phyloP scores from a whole-genome alignment of 2,113 vertebrate species.

The Tylochromis polylepis region DNA sequence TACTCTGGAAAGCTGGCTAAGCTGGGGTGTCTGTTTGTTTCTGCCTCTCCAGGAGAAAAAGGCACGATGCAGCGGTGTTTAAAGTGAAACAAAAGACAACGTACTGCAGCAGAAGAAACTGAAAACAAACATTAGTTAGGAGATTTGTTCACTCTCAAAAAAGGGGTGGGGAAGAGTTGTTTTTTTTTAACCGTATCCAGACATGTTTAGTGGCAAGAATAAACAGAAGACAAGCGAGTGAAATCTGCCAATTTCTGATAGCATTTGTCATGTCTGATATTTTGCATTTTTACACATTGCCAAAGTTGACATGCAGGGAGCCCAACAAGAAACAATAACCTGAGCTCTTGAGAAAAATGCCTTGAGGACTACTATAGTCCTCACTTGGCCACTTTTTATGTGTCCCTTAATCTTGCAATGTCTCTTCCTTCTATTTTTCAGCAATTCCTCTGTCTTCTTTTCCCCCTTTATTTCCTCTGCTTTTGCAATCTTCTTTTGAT shows the following conservation, averaged over 20 bases:
- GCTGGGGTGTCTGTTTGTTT: slow-evolving; percentile 36
- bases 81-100: slow-evolving; percentile 53
- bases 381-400: not conserved
- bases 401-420: not conserved
- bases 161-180: not conserved
- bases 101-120: not conserved
- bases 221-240: slow-evolving; percentile 34
- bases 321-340: not conserved
- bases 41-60: not conserved
- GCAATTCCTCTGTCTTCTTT: not conserved
- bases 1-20: slow-evolving; percentile 25
- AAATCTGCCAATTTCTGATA: slow-evolving; percentile 27
- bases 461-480: slow-evolving; percentile 12
- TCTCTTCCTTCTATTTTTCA: not conserved
- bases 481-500: slow-evolving; percentile 38
- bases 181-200: not conserved
- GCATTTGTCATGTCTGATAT: slow-evolving; percentile 7
- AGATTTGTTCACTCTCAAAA: slow-evolving; percentile 17
- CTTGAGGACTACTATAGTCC: not conserved
- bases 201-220: not conserved
- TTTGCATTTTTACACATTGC: not conserved
- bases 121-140: slow-evolving; percentile 30
- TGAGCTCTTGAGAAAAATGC: not conserved
- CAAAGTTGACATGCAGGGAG: not conserved
- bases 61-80: slow-evolving; percentile 25